phyloP scores from a whole-genome alignment of 2,113 vertebrate species.

The Bostrychus sinensis region DNA sequence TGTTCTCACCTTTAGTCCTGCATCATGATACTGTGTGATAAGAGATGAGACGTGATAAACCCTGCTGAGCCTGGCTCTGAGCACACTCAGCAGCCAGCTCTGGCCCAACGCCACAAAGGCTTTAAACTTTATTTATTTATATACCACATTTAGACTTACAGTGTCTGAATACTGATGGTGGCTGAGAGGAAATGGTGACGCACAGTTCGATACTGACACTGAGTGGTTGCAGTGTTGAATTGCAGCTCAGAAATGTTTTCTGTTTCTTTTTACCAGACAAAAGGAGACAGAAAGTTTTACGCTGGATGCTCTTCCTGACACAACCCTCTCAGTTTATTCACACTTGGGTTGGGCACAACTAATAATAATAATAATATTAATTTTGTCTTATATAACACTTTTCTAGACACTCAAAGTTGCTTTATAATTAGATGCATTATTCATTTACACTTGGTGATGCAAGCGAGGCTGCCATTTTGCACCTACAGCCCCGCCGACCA shows the following conservation, averaged over 20 bases:
- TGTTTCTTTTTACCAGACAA: no score
- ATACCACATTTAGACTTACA: not conserved
- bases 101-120: not conserved
- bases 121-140: conserved; percentile 10
- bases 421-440: no score
- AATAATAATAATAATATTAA: no score
- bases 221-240: not conserved
- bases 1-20: not conserved
- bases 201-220: not conserved
- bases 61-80: not conserved
- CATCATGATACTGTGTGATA: not conserved
- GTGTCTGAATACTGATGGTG: conserved; percentile 4
- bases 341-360: no score
- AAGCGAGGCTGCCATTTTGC: no score
- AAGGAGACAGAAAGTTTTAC: no score
- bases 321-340: no score
- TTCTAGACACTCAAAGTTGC: no score
- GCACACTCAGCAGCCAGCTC: not conserved
- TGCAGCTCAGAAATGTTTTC: not conserved
- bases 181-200: not conserved
- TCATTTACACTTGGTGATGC: no score
- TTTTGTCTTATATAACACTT: no score
- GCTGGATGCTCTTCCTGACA: no score
- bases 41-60: not conserved
- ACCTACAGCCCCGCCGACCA: no score